A percentile compares a stretch with the other conserved stretches of the same genome.
These are phyloP conservation scores for Orthonyx spaldingii DNA, from an alignment of 2,113 vertebrate species.

Conservation along the genomic window DNA sequence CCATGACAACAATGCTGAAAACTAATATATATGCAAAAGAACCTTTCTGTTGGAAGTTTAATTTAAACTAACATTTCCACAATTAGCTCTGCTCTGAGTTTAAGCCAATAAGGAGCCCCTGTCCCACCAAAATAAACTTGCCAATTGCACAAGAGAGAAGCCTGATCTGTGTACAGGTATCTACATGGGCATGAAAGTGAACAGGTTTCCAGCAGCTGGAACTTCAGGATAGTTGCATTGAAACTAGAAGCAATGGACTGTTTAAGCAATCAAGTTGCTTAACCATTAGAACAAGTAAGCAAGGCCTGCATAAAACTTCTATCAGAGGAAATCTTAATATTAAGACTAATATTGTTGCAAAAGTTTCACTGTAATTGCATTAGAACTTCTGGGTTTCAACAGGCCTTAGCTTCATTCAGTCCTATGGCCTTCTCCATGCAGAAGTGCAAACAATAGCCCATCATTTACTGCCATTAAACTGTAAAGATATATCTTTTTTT, in stretches of 20 bases:
- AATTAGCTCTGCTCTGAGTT: neutral
- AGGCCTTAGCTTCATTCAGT: neutral
- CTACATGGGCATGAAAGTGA: neutral
- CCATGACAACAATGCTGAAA: neutral
- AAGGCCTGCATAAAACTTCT: neutral
- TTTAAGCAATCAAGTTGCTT: neutral
- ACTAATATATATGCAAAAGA: accelerated
- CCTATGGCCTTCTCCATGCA: neutral
- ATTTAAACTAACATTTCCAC: neutral
- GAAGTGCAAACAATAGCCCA: neutral
- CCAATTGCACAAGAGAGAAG: neutral
- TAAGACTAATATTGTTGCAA: neutral
- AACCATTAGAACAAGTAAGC: neutral
- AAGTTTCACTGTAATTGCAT: neutral
- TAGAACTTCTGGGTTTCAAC: neutral
- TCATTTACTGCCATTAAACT: neutral
- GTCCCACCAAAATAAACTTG: neutral
- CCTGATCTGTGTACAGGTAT: neutral
- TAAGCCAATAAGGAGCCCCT: neutral
- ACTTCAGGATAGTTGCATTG: neutral
- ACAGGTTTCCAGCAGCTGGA: neutral
- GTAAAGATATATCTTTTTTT: neutral
- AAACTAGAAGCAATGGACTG: neutral
- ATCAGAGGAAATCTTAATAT: neutral
- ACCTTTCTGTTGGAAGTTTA: neutral